Percentiles rank a stretch among this genome's conserved stretches.
phyloP scores from a whole-genome alignment of 2,797 vertebrate genomes.

The Orientallactaga sibirica region DNA sequence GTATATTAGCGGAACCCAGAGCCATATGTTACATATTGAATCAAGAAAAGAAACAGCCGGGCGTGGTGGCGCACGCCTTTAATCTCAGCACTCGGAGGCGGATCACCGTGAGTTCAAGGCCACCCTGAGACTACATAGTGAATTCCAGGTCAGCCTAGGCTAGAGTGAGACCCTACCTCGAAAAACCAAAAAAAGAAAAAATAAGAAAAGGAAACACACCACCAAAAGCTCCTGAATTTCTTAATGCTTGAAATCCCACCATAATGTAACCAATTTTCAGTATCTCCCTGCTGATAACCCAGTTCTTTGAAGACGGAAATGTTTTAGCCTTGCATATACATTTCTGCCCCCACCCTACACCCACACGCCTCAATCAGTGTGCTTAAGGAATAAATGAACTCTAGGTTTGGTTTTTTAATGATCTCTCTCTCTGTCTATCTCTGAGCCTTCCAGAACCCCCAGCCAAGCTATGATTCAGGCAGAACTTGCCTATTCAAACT shows the following conservation, averaged over 20 bases:
- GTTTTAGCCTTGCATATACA: background rate
- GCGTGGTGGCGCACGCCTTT: too few species aligned
- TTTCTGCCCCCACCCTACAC: background rate
- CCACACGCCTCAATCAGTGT: background rate
- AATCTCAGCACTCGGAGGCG: too few species aligned
- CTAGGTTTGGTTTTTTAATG: slow-evolving; percentile 27
- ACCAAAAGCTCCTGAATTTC: background rate
- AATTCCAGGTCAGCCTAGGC: too few species aligned
- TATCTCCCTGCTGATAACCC: background rate
- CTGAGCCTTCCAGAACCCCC: background rate
- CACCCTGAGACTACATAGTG: too few species aligned
- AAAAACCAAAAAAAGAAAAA: too few species aligned
- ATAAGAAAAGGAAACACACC: background rate
- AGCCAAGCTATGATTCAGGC: background rate
- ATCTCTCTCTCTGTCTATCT: background rate
- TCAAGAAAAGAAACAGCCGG: background rate
- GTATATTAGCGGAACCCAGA: background rate
- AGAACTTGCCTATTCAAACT: slow-evolving; percentile 47
- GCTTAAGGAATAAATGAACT: slow-evolving; percentile 31
- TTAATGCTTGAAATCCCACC: background rate
- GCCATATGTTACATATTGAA: background rate
- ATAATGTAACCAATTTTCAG: slow-evolving; percentile 38
- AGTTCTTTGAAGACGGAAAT: background rate
- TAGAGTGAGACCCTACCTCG: too few species aligned
- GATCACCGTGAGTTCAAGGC: too few species aligned